Conservation (phyloP, 2,797 vertebrate species). For the Sphenopsis melanotis region DNA sequence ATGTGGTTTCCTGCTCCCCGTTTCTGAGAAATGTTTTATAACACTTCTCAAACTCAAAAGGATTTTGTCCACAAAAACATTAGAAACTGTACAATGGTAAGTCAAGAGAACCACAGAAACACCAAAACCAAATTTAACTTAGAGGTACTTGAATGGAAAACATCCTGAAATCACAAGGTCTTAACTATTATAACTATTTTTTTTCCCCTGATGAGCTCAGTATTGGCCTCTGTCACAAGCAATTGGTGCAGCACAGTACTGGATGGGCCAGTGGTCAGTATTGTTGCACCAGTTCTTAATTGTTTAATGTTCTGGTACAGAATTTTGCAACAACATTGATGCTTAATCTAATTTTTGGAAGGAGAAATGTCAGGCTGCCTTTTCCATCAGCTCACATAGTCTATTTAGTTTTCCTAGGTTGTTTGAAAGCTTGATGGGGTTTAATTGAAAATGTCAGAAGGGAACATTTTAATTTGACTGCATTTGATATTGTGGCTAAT, state of each 20-base stretch:
- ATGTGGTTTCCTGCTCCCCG: not conserved
- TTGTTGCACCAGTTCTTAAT: constrained; percentile 4
- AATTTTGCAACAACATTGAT: constrained; percentile 20
- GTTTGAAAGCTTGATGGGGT: constrained; percentile 55
- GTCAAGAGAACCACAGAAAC: not conserved
- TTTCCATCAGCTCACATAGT: constrained; percentile 35
- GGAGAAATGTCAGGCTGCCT: constrained; percentile 36
- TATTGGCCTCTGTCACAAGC: constrained; percentile 8
- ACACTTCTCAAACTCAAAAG: not conserved
- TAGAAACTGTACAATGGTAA: not conserved
- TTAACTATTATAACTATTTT: not conserved
- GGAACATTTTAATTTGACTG: constrained; percentile 64
- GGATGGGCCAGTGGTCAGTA: not conserved
- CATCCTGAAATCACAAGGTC: not conserved
- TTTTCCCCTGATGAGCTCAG: not conserved
- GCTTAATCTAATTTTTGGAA: constrained; percentile 58
- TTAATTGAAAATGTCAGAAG: constrained; percentile 68
- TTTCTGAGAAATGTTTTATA: not conserved
- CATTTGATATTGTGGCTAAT: constrained; percentile 59
- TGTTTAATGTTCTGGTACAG: constrained; percentile 33
- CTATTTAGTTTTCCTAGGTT: constrained; percentile 59
- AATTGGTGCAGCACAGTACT: not conserved
- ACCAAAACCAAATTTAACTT: not conserved
- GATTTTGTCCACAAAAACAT: not conserved
- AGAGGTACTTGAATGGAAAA: not conserved